Base-by-base conservation (phyloP, 2,888 invertebrate species). In the Neelides folsomi region DNA sequence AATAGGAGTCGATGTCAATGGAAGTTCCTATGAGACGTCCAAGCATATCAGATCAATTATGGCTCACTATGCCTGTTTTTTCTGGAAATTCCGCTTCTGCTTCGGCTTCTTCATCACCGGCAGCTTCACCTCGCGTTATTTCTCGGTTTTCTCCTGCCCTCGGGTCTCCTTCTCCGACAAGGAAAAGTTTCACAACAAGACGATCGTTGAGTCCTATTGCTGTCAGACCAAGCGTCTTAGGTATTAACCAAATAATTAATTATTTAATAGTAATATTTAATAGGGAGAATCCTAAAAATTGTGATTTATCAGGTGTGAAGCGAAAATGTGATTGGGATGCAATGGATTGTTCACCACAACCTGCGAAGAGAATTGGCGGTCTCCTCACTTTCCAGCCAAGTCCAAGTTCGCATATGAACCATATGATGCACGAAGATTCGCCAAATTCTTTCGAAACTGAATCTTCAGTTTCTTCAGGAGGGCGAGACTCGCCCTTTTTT, bases 381-480 rank as follows among this genome's bases (percentile, higher is more conserved):
- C 55, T 64, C 8, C 51, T 62, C 9, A 59, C 59, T 46, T 58
- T 63, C 44, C 60, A 35, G 19, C 49, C 48, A 38, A 42, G 12
- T 15, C 12, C 42, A 5, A 42, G 18, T 9, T n/a, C 42, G 8
- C 42, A 37, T 27, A 19, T 52, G 15, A 47, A 52, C 35, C 40
- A 41, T 18, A 44, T 37, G 37, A 44, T 45, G 8, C 55, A 53
- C 9, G 55, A 59, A 39, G 64, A 60, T 47, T 64, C 64, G 3
- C 64, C 62, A 16, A 62, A 62, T 49, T 62, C 62, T n/a, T 60
- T 60, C 42, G 64, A 62, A 53, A 64, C 64, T 41, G 64, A 64
- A 52, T 62, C 62, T 15, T 62, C 62, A 19, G 54, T 59, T 38
- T 61, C 60, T 40, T 60, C 61, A 10, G 48, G 55, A 47, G 61